Conservation (phyloP, 2,888 invertebrate species). For the Sarcophaga carnaria region DNA sequence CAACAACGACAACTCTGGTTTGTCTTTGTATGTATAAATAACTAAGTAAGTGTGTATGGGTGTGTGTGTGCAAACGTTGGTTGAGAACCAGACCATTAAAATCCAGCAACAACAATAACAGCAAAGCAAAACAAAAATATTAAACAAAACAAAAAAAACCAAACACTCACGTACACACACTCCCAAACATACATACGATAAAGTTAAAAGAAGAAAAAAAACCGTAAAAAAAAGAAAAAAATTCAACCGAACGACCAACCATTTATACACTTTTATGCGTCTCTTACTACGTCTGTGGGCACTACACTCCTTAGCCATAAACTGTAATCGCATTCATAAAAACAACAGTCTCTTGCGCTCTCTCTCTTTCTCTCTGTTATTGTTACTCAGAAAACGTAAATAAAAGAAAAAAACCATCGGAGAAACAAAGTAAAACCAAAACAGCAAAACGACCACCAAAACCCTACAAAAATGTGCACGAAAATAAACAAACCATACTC, state of each 20-base stretch:
- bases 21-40: constrained; percentile 32
- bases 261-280: constrained; percentile 58
- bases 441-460: constrained; percentile 57
- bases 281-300: constrained; percentile 34
- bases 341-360: background rate
- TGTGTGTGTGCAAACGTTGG: constrained; percentile 61
- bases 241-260: constrained; percentile 67
- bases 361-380: background rate
- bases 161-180: constrained; percentile 34
- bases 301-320: background rate
- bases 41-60: constrained; percentile 32
- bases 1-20: constrained; percentile 63
- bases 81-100: constrained; percentile 67
- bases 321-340: background rate
- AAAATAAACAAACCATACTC: constrained; percentile 32
- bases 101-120: constrained; percentile 40
- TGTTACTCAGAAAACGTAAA: background rate
- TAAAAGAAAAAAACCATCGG: background rate
- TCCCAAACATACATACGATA: no score
- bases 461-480: constrained; percentile 44
- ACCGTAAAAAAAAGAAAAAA: constrained; percentile 45
- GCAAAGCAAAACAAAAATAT: constrained; percentile 45
- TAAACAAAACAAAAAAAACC: constrained; percentile 27
- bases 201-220: background rate
- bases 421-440: constrained; percentile 24